These are phyloP conservation scores for Elanoides forficatus DNA, from an alignment of 2,113 vertebrate genomes.

Conservation along the genomic window DNA sequence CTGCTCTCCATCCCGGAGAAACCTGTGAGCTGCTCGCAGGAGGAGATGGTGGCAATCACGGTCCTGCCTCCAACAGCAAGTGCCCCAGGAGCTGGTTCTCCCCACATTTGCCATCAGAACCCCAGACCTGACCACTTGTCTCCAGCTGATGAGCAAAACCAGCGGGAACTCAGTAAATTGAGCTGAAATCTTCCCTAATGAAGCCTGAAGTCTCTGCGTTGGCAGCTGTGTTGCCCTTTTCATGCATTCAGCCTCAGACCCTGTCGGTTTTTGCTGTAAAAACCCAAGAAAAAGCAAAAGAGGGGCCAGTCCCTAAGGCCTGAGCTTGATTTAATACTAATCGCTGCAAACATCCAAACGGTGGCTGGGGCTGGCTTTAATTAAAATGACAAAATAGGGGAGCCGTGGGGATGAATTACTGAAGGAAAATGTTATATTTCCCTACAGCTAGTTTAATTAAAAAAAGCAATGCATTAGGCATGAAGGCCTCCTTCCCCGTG, in stretches of 20 bases:
- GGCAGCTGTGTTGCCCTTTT: not conserved
- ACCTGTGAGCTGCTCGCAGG: not conserved
- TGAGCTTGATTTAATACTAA: slow-evolving; percentile 39
- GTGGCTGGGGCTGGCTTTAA: slow-evolving; percentile 34
- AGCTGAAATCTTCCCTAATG: not conserved
- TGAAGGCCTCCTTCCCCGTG: not conserved
- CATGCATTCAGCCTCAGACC: not conserved
- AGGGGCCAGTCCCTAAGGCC: not conserved
- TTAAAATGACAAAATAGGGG: slow-evolving; percentile 52
- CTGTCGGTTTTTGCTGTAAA: not conserved
- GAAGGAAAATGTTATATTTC: slow-evolving; percentile 8
- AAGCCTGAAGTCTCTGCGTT: not conserved
- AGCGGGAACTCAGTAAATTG: not conserved
- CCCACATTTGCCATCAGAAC: not conserved
- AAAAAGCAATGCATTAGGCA: not conserved
- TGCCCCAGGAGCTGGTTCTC: not conserved
- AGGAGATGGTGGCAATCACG: not conserved
- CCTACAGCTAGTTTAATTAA: slow-evolving; percentile 40
- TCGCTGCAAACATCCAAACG: not conserved
- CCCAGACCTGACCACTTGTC: not conserved
- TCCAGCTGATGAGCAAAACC: not conserved
- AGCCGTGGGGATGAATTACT: slow-evolving; percentile 12
- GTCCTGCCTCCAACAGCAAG: not conserved
- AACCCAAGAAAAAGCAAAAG: not conserved
- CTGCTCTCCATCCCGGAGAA: not conserved